Evolutionary conservation across 2,888 invertebrate genomes (phyloP).

Genomic region (Cordilura impudica): DNA sequence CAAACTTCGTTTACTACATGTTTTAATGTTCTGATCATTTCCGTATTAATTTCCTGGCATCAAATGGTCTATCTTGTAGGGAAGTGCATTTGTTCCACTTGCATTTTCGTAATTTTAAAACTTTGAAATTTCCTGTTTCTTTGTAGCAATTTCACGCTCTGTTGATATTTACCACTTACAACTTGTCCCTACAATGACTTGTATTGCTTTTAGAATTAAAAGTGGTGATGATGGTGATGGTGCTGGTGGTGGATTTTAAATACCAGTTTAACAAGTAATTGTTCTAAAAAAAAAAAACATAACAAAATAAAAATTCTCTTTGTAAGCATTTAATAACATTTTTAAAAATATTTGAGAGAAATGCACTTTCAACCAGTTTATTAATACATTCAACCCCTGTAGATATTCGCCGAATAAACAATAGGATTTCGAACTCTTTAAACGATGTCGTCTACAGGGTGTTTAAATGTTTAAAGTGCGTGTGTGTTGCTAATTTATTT

Average conservation of each 20-base stretch:
- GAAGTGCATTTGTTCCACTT: background rate
- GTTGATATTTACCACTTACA: background rate
- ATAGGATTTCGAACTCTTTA: background rate
- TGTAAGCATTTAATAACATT: background rate
- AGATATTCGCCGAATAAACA: background rate
- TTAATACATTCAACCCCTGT: background rate
- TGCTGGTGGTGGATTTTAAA: background rate
- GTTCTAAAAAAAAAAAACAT: background rate
- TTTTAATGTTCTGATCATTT: too few relatives aligned
- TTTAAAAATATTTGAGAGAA: background rate
- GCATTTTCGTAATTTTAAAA: background rate
- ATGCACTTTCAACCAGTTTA: background rate
- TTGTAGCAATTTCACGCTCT: constrained; percentile 50
- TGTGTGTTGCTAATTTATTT: constrained; percentile 51
- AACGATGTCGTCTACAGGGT: background rate
- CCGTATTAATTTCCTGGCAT: background rate
- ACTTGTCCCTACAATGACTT: background rate
- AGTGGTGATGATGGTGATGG: too few relatives aligned
- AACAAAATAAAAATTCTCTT: background rate
- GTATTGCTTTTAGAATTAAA: background rate
- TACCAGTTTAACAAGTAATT: background rate
- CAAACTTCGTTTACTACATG: too few relatives aligned
- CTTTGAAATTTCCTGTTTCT: constrained; percentile 38
- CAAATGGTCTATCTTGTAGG: background rate
- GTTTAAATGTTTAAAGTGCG: constrained; percentile 19